phyloP scores from a whole-genome alignment of 2,888 invertebrate genomes.

The Matsumyia berberina region DNA sequence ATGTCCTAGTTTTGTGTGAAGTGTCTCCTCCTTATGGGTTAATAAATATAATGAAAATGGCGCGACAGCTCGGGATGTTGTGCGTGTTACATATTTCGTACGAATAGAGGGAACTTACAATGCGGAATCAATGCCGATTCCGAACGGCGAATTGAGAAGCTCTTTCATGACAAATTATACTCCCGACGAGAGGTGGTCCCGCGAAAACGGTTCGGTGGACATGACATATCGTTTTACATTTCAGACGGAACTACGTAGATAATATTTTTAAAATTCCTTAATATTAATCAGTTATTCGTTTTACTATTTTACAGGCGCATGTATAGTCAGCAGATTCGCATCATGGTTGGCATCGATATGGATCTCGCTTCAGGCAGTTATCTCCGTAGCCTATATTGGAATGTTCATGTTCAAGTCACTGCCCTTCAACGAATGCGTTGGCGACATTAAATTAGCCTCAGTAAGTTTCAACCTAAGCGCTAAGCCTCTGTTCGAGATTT shows the following conservation, averaged over 20 bases:
- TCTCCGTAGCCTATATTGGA: slow-evolving; percentile 83
- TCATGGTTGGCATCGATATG: slow-evolving; percentile 84
- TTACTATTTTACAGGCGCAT: slow-evolving; percentile 81
- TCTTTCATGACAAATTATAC: no score
- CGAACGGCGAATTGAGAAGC: no score
- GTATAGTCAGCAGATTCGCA: slow-evolving; percentile 83
- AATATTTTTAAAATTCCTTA: not conserved
- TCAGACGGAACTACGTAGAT: not conserved
- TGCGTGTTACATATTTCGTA: no score
- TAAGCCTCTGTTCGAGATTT: not conserved
- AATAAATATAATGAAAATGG: no score
- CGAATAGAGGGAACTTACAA: no score
- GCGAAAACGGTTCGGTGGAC: no score
- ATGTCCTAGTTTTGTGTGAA: no score
- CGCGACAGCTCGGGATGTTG: no score
- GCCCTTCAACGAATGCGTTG: slow-evolving; percentile 83
- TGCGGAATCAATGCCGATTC: no score
- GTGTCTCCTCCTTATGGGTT: no score
- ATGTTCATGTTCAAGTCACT: slow-evolving; percentile 82
- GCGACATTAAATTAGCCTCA: slow-evolving; percentile 80
- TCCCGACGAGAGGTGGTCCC: no score
- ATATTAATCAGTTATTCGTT: not conserved
- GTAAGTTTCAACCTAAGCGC: slow-evolving; percentile 77
- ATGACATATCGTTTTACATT: no score
- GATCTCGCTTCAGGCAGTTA: slow-evolving; percentile 83